Conservation (phyloP, 2,888 invertebrate genomes). For the Drosophila neotestacea region DNA sequence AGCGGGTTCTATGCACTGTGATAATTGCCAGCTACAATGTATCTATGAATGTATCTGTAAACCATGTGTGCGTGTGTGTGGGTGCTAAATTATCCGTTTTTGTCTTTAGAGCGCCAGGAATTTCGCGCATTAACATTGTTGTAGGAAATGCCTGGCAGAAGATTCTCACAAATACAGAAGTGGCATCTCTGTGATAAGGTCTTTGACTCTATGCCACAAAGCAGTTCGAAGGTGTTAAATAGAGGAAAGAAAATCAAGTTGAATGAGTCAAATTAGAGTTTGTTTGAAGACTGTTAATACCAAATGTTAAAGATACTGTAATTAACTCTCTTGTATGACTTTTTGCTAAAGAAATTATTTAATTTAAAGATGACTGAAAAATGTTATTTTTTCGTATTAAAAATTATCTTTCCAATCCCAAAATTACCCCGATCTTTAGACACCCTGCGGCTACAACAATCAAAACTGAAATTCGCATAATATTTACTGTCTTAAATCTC, state of each 20-base stretch:
- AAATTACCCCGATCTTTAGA: slow-evolving; percentile 2
- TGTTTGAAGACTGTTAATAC: not conserved
- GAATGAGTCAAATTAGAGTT: slow-evolving; percentile 2
- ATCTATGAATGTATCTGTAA: slow-evolving; percentile 17
- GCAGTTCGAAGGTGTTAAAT: slow-evolving; percentile 50
- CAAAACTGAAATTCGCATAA: slow-evolving; percentile 13
- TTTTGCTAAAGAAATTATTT: too few species aligned
- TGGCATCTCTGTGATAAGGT: slow-evolving; percentile 34
- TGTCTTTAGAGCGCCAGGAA: slow-evolving; percentile 48
- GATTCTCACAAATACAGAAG: slow-evolving; percentile 46
- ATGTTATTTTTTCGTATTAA: not conserved
- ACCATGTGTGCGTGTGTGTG: slow-evolving; percentile 26
- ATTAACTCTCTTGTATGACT: too few species aligned
- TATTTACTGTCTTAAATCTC: slow-evolving; percentile 5
- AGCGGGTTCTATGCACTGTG: slow-evolving; percentile 20
- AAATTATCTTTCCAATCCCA: not conserved
- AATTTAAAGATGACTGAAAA: not conserved
- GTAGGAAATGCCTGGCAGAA: slow-evolving; percentile 46
- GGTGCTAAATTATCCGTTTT: slow-evolving; percentile 60
- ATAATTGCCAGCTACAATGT: slow-evolving; percentile 61
- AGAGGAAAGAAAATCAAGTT: not conserved
- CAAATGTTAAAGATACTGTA: too few species aligned
- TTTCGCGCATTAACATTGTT: slow-evolving; percentile 74
- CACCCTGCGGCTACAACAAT: slow-evolving; percentile 11
- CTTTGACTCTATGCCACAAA: slow-evolving; percentile 38